These are phyloP conservation scores for Calcarius lapponicus DNA, from an alignment of 2,797 vertebrate species.

Conservation along the genomic window DNA sequence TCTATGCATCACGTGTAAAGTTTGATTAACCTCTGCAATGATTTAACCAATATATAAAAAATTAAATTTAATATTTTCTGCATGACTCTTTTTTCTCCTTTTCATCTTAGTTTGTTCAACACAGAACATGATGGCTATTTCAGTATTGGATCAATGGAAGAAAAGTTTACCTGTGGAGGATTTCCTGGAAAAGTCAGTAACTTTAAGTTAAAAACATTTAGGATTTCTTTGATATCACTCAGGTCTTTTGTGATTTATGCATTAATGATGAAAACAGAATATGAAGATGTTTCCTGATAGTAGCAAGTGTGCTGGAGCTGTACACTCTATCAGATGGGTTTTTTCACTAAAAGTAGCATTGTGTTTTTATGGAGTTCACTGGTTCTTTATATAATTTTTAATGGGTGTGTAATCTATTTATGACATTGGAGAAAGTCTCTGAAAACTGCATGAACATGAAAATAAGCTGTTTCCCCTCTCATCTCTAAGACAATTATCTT, in stretches of 20 bases:
- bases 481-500: neutral
- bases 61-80: neutral
- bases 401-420: neutral
- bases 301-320: neutral
- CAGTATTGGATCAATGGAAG: constrained; percentile 69
- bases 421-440: neutral
- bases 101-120: constrained; percentile 44
- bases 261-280: neutral
- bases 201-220: neutral
- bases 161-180: constrained; percentile 53
- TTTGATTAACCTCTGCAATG: neutral
- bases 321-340: neutral
- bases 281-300: neutral
- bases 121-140: constrained; percentile 6
- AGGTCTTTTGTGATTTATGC: neutral
- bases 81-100: neutral
- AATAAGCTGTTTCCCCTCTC: accelerated
- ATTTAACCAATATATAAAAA: neutral
- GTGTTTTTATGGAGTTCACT: neutral
- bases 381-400: neutral
- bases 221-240: neutral
- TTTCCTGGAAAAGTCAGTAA: constrained; percentile 77
- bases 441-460: neutral
- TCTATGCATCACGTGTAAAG: neutral
- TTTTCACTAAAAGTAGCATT: neutral